Evolutionary conservation across 2,113 vertebrate genomes (phyloP).

Genomic region (Turdus rufiventris): DNA sequence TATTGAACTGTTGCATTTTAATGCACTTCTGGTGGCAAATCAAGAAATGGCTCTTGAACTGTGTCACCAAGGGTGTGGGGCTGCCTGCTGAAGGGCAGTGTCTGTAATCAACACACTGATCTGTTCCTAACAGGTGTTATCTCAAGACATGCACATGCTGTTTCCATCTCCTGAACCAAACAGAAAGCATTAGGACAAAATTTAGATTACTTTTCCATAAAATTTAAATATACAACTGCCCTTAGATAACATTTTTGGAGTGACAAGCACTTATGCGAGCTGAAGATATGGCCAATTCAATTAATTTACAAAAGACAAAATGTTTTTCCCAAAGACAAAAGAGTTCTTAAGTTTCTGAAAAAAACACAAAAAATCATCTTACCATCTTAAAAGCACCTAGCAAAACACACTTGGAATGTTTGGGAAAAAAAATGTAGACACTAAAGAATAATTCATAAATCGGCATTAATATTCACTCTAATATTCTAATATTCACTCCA

Average conservation of each 20-base stretch:
- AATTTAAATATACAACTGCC: neutral
- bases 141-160: neutral
- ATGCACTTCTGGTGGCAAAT: conserved; percentile 2
- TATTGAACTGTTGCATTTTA: conserved; percentile 22
- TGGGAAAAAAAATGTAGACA: neutral
- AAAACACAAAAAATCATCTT: neutral
- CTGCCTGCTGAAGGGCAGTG: neutral
- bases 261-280: neutral
- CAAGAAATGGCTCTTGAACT: neutral
- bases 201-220: neutral
- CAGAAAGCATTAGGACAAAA: neutral
- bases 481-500: neutral
- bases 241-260: neutral
- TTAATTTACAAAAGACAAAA: neutral
- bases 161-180: neutral
- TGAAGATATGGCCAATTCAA: neutral
- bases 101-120: neutral
- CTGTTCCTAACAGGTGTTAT: neutral
- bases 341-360: neutral
- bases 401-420: neutral
- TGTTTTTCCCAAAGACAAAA: neutral
- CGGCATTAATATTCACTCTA: too few relatives aligned
- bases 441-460: neutral
- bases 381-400: neutral
- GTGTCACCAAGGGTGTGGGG: neutral